phyloP scores from a whole-genome alignment of 2,113 vertebrate species.

The Arothron firmamentum region DNA sequence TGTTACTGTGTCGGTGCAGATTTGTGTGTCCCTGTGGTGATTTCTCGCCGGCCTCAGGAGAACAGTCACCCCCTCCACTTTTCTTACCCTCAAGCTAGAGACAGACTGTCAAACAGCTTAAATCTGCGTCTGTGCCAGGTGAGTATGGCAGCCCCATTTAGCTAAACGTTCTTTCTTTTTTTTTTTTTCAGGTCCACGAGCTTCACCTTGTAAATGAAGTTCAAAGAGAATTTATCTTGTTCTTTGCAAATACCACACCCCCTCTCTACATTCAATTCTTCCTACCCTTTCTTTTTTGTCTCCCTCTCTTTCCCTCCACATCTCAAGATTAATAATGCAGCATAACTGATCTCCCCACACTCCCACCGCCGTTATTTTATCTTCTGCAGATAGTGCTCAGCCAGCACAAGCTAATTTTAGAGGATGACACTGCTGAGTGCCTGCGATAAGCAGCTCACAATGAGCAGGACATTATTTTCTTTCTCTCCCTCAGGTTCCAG shows the following conservation, averaged over 20 bases:
- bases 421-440: constrained; percentile 64
- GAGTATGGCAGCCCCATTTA: constrained; percentile 53
- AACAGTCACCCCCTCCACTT: constrained; percentile 43
- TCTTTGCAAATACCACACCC: constrained; percentile 20
- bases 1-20: constrained; percentile 1
- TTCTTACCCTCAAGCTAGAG: constrained; percentile 34
- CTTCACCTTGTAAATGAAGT: constrained; percentile 37
- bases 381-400: constrained; percentile 64
- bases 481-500: constrained; percentile 41
- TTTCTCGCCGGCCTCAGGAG: constrained; percentile 35
- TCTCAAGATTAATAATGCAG: constrained; percentile 65
- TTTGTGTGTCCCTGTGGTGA: constrained; percentile 28
- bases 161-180: constrained; percentile 28
- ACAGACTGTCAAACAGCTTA: constrained; percentile 27
- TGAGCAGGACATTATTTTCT: constrained; percentile 57
- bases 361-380: constrained; percentile 51
- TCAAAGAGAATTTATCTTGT: constrained; percentile 47
- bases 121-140: constrained; percentile 46
- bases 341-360: constrained; percentile 47
- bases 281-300: constrained; percentile 8
- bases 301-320: constrained; percentile 30
- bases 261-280: constrained; percentile 19
- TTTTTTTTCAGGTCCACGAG: constrained; percentile 8
- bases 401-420: constrained; percentile 73
- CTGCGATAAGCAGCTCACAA: constrained; percentile 66